These are phyloP conservation scores for Allacma fusca DNA, from an alignment of 2,888 invertebrate species.

Conservation along the genomic window DNA sequence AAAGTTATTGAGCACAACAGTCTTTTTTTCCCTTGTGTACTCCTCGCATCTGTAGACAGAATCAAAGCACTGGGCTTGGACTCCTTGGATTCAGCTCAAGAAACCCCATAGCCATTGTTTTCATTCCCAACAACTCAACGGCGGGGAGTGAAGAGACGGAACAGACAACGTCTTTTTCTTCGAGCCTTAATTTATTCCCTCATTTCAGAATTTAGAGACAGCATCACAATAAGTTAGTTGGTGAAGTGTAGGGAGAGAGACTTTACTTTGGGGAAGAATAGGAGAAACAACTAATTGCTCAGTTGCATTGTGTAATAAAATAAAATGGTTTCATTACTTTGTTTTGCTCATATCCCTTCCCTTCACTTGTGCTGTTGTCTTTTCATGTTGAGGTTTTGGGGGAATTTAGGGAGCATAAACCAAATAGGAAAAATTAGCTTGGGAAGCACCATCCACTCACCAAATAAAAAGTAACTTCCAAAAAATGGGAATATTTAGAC, in stretches of 20 bases:
- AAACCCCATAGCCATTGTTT: not conserved
- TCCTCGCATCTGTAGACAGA: too few relatives aligned
- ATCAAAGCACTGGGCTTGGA: not conserved
- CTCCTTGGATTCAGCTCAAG: not conserved
- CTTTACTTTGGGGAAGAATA: not conserved
- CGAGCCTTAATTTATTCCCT: not conserved
- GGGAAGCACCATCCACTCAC: too few relatives aligned
- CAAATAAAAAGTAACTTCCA: not conserved
- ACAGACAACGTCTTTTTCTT: not conserved
- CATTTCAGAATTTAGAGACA: not conserved
- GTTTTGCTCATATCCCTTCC: not conserved
- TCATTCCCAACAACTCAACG: not conserved
- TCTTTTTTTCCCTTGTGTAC: too few relatives aligned
- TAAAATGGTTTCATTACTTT: not conserved
- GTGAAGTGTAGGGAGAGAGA: not conserved
- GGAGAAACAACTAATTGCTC: not conserved
- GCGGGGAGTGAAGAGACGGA: not conserved
- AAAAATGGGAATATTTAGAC: too few relatives aligned
- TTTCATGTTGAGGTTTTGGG: not conserved
- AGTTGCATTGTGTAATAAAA: constrained; percentile 3
- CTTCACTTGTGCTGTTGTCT: not conserved
- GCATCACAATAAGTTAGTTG: not conserved
- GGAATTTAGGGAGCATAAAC: not conserved
- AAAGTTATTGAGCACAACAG: too few relatives aligned
- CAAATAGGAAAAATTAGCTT: not conserved